A percentile compares a stretch with the other conserved stretches of the same genome.
Conservation (phyloP, 2,888 invertebrate species). For the Argyra leucocephala region DNA sequence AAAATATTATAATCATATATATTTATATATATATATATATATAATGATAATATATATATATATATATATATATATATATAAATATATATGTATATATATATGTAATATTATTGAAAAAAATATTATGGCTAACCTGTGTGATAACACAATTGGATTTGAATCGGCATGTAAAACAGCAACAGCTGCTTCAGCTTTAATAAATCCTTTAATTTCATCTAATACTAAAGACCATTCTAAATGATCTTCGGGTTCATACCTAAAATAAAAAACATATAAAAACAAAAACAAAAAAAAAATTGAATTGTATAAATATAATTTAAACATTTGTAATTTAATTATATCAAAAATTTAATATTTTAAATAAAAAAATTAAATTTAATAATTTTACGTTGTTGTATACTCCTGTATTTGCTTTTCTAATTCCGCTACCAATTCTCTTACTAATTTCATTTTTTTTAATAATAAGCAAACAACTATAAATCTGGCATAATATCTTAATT, state of each 20-base stretch:
- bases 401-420: constrained; percentile 88
- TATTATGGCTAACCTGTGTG: constrained; percentile 59
- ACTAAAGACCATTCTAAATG: constrained; percentile 93
- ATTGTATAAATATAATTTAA: not conserved
- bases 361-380: not conserved
- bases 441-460: constrained; percentile 85
- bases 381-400: constrained; percentile 67
- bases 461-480: constrained; percentile 93
- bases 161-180: constrained; percentile 83
- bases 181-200: constrained; percentile 84
- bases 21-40: too few species aligned
- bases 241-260: constrained; percentile 85
- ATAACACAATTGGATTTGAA: constrained; percentile 72
- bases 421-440: constrained; percentile 83
- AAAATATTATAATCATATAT: not conserved
- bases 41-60: not conserved
- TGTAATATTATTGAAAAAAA: constrained; percentile 7
- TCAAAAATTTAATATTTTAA: constrained; percentile 9
- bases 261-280: constrained; percentile 15
- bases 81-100: not conserved
- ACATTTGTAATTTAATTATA: constrained; percentile 1
- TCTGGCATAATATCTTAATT: constrained; percentile 85
- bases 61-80: not conserved
- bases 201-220: constrained; percentile 86
- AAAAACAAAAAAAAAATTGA: constrained; percentile 9